Conservation (phyloP, 2,113 vertebrate species). For the Corythornis vintsioides region DNA sequence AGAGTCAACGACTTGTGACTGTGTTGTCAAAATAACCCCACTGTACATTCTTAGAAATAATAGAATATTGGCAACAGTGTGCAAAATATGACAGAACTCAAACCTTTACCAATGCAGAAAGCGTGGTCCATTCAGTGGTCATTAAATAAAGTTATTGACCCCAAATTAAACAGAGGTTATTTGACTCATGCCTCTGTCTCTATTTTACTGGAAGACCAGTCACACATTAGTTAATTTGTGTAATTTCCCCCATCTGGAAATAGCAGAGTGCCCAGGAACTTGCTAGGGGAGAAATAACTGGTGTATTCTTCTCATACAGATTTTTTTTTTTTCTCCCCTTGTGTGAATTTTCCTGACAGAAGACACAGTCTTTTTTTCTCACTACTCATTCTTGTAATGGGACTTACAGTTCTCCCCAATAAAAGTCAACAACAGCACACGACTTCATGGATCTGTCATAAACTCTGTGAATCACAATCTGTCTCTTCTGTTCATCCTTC, state of each 20-base stretch:
- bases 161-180: not conserved
- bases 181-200: not conserved
- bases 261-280: not conserved
- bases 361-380: not conserved
- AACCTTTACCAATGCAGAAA: not conserved
- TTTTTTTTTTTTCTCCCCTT: not conserved
- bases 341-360: not conserved
- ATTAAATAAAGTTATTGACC: not conserved
- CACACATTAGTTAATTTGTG: accelerated
- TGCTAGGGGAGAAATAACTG: not conserved
- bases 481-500: conserved; percentile 38
- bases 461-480: conserved; percentile 14
- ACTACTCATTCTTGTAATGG: accelerated
- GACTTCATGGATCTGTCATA: not conserved
- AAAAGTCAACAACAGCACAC: not conserved
- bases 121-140: too few relatives aligned
- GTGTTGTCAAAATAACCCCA: not conserved
- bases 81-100: not conserved
- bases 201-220: not conserved
- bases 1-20: not conserved
- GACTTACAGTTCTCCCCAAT: not conserved
- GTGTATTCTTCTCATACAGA: not conserved
- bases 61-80: accelerated
- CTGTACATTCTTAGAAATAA: not conserved
- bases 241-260: not conserved